These are phyloP conservation scores for Caenorhabditis inopinata DNA, from an alignment of 1,140 invertebrate species.

Conservation along the genomic window DNA sequence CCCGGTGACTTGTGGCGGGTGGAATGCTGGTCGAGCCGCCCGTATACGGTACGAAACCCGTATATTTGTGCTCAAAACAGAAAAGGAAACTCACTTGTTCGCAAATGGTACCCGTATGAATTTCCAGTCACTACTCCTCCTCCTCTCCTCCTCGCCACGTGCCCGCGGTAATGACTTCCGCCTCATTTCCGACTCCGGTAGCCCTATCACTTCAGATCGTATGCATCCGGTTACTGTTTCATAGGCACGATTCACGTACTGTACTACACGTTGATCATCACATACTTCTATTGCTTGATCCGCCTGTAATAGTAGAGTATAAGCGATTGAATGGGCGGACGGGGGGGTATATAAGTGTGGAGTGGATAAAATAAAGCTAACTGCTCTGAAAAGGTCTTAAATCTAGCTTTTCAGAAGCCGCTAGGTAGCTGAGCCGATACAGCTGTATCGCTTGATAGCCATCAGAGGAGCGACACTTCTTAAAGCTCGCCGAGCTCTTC, in stretches of 20 bases:
- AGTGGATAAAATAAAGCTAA: too few relatives aligned
- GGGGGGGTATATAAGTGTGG: too few relatives aligned
- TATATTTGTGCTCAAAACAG: background rate
- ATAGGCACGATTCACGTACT: constrained; percentile 64
- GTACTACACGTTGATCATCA: constrained; percentile 63
- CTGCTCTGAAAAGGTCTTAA: too few relatives aligned
- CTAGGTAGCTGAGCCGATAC: too few relatives aligned
- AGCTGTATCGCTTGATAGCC: too few relatives aligned
- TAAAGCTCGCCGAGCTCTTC: too few relatives aligned
- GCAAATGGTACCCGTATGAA: constrained; percentile 65
- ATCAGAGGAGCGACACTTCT: too few relatives aligned
- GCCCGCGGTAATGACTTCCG: constrained; percentile 47
- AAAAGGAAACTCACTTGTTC: constrained; percentile 45
- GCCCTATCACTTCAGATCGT: constrained; percentile 57
- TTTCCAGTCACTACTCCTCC: constrained; percentile 64
- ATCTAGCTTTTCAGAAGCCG: too few relatives aligned
- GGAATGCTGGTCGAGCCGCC: too few relatives aligned
- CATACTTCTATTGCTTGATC: constrained; percentile 66
- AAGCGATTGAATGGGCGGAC: too few relatives aligned
- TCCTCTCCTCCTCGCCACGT: constrained; percentile 25
- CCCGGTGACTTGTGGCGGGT: too few relatives aligned
- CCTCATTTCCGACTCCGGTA: constrained; percentile 44
- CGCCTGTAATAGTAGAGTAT: constrained; percentile 42
- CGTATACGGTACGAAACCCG: too few relatives aligned
- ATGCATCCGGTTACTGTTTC: constrained; percentile 58